Percentiles rank a stretch among this genome's conserved stretches.
Conservation (phyloP, 2,113 vertebrate genomes). For the Carassius carassius region DNA sequence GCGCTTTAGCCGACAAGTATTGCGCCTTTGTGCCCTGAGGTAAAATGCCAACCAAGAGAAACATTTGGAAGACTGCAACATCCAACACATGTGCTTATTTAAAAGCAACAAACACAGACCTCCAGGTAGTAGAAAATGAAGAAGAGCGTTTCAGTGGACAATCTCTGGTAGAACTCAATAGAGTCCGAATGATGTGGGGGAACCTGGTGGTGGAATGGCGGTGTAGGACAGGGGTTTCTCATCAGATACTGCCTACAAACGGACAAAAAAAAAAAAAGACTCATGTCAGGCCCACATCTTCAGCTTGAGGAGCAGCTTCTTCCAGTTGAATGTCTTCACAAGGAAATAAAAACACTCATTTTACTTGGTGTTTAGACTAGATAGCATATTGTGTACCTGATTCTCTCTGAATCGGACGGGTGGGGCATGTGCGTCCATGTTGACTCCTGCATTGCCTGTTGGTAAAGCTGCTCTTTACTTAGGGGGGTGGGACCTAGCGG, state of each 20-base stretch:
- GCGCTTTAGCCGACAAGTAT: slow-evolving; percentile 92
- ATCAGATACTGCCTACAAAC: slow-evolving; percentile 87
- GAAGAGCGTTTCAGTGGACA: slow-evolving; percentile 93
- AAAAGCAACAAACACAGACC: slow-evolving; percentile 65
- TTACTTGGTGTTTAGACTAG: not conserved
- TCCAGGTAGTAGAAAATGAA: slow-evolving; percentile 97
- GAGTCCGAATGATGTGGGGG: slow-evolving; percentile 91
- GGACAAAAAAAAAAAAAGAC: not conserved
- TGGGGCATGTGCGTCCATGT: slow-evolving; percentile 95
- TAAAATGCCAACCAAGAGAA: not conserved
- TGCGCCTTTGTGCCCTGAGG: slow-evolving; percentile 91
- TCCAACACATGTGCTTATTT: not conserved
- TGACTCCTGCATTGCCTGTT: slow-evolving; percentile 92
- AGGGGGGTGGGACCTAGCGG: slow-evolving; percentile 88
- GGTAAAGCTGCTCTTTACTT: slow-evolving; percentile 92
- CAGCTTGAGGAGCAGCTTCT: not conserved
- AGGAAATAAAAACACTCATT: not conserved
- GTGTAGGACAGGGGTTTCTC: slow-evolving; percentile 89
- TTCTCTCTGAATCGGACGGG: slow-evolving; percentile 89
- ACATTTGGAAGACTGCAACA: not conserved
- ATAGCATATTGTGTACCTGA: slow-evolving; percentile 74
- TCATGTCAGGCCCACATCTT: not conserved
- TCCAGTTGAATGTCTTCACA: too few species aligned
- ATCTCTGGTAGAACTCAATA: slow-evolving; percentile 93
- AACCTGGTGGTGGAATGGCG: slow-evolving; percentile 92